Evolutionary conservation across 2,113 vertebrate genomes (phyloP), one percentile per base, ranked within the genome.

Genomic region (Tragulus kanchil): DNA sequence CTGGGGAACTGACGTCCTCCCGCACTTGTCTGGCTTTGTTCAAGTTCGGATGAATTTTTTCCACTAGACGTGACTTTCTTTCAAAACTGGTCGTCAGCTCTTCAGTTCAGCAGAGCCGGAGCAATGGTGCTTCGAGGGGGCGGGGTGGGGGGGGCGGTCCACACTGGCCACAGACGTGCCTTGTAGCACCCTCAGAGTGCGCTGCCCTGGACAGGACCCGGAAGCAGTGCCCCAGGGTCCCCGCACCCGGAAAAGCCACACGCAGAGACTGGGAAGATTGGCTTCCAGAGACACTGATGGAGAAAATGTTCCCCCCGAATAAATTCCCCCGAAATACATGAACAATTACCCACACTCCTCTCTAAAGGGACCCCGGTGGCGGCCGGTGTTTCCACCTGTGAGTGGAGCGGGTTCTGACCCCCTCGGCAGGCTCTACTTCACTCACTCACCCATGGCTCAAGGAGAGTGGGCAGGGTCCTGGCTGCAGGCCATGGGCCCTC

Each of bases 71-170:
- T 11, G 50, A 81, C 62, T 28, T 31, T 25, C 17, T 15, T 58
- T 56, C 16, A 14, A 28, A 56, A 15, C 50, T 25, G 13, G 50
- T 13, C n/a, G 9, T 45, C 59, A n/a, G 5, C 4, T 25, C 9
- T 58, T 25, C 3, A 0, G 16, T 64, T 16, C 3, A 6, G 58
- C 13, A 7, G 50, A 48, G 56, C 54, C 36, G 62, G 71, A 45
- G n/a, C 12, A 11, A 5, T 0, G 14, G 36, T n/a, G 17, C 14
- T 45, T 26, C 48, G 3, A 1, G 0, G 0, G 19, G 26, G 12
- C 6, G n/a, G 36, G 45, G 10, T 15, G 1, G 28, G 48, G 8
- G 15, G 4, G 14, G 75, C 23, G 4, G 64, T 21, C 36, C 79
- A 26, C 2, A 16, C 6, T 1, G 1, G 69, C 11, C 67, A 14